phyloP scores from a whole-genome alignment of 2,888 invertebrate genomes.

The Chymomyza amoena region DNA sequence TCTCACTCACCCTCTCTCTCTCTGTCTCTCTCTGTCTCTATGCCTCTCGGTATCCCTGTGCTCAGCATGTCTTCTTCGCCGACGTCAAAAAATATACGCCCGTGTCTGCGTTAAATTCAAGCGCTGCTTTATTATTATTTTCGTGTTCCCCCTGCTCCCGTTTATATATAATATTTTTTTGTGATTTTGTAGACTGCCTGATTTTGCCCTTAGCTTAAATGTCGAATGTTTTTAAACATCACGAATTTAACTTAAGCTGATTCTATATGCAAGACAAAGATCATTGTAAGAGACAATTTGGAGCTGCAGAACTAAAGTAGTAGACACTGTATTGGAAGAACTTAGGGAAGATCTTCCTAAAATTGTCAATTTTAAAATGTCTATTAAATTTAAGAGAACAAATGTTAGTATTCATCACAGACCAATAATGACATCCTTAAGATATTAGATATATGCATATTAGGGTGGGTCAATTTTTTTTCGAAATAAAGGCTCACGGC shows the following conservation, averaged over 20 bases:
- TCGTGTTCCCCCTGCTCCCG: not conserved
- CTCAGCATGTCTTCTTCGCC: constrained; percentile 64
- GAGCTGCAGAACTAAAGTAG: not conserved
- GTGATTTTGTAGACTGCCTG: not conserved
- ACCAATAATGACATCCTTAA: too few relatives aligned
- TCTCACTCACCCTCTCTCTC: constrained; percentile 8
- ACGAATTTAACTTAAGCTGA: constrained; percentile 31
- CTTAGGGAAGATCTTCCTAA: too few relatives aligned
- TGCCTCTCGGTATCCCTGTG: constrained; percentile 11
- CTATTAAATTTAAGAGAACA: too few relatives aligned
- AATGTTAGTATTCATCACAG: too few relatives aligned
- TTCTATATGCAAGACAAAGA: not conserved
- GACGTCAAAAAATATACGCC: constrained; percentile 74
- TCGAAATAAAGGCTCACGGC: too few relatives aligned
- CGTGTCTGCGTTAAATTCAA: constrained; percentile 66
- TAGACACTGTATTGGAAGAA: not conserved
- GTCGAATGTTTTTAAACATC: constrained; percentile 22
- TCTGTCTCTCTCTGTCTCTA: constrained; percentile 11
- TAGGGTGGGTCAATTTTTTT: too few relatives aligned
- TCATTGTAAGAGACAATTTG: not conserved
- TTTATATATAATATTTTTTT: not conserved
- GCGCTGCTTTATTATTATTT: constrained; percentile 54
- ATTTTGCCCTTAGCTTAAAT: not conserved
- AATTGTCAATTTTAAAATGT: too few relatives aligned
- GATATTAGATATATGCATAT: too few relatives aligned